These are phyloP conservation scores for Zaprionus gabonicus DNA, from an alignment of 1,140 invertebrate genomes.

Conservation along the genomic window DNA sequence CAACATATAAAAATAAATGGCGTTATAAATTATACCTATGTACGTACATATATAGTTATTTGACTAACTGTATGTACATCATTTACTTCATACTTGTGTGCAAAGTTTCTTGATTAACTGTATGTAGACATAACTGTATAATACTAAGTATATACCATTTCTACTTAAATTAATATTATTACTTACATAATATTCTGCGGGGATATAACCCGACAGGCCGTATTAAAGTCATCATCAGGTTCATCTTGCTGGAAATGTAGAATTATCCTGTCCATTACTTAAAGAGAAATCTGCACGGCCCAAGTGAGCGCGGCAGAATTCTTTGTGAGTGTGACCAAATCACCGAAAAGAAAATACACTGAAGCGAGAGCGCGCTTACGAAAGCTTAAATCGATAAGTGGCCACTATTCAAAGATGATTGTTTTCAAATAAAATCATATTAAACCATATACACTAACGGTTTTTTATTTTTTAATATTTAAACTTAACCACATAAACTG, in stretches of 20 bases:
- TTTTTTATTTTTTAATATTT: not conserved
- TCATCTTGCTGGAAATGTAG: not conserved
- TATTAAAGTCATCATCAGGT: constrained; percentile 17
- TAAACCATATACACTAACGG: not conserved
- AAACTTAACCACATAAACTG: not conserved
- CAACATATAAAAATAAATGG: not conserved
- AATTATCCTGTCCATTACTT: constrained; percentile 37
- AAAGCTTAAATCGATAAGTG: not conserved
- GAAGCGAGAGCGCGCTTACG: not conserved
- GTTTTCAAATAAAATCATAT: not conserved
- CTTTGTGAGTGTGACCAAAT: constrained; percentile 32
- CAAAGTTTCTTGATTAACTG: too few relatives aligned
- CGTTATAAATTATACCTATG: too few relatives aligned
- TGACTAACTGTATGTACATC: too few relatives aligned
- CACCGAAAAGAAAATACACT: not conserved
- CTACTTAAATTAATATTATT: not conserved
- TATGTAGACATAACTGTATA: not conserved
- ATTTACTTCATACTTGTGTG: too few relatives aligned
- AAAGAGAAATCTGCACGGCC: constrained; percentile 15
- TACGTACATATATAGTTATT: too few relatives aligned
- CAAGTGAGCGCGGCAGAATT: constrained; percentile 17
- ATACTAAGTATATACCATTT: not conserved
- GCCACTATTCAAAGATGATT: not conserved
- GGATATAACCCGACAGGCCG: constrained; percentile 24
- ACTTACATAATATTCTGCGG: constrained; percentile 57